Conservation (phyloP, 2,888 invertebrate genomes). For the Apodemia arnacis region DNA sequence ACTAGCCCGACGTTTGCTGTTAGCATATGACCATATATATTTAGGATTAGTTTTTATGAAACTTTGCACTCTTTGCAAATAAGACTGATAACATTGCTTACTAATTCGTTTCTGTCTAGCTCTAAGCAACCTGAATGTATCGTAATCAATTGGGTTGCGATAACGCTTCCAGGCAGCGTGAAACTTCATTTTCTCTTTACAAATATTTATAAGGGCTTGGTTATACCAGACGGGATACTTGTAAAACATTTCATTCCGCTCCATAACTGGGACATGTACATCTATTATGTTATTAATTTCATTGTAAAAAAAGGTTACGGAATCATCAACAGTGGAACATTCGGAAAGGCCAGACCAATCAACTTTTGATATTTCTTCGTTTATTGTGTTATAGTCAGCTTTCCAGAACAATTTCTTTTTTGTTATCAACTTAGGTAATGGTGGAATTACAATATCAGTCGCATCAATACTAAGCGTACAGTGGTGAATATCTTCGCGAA, state of each 20-base stretch:
- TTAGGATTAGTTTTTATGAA: constrained; percentile 18
- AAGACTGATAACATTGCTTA: constrained; percentile 16
- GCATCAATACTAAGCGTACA: background rate
- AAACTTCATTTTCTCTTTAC: background rate
- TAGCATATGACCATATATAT: constrained; percentile 33
- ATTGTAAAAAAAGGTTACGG: too few species aligned
- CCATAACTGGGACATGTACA: too few species aligned
- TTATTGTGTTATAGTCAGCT: background rate
- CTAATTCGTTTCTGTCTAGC: background rate
- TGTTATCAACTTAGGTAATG: background rate
- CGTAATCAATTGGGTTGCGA: background rate
- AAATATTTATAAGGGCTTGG: background rate
- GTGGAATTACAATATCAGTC: background rate
- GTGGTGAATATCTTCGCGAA: background rate
- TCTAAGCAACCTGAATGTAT: background rate
- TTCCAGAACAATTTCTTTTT: background rate
- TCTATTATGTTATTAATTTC: too few species aligned
- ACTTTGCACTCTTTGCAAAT: background rate
- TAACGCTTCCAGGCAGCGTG: background rate
- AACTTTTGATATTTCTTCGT: background rate
- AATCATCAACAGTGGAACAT: too few species aligned
- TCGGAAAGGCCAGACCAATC: too few species aligned
- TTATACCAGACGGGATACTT: too few species aligned
- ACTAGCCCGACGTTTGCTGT: background rate
- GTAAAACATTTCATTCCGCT: too few species aligned